Percentiles rank a stretch among this genome's conserved stretches.
Conservation (phyloP, 2,797 vertebrate genomes). For the Sebastiscus tertius region DNA sequence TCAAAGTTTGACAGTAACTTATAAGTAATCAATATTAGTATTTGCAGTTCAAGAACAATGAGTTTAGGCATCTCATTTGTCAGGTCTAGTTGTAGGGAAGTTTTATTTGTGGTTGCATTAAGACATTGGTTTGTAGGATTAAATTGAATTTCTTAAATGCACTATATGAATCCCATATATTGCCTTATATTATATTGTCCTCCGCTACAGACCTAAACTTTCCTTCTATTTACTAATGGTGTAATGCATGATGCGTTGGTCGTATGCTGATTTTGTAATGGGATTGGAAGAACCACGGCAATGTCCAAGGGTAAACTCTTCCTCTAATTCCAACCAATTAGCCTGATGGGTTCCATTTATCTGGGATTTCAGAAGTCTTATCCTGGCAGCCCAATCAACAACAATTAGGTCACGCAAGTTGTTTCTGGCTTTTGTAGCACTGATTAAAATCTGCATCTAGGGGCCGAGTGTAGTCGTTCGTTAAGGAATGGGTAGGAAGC, state of each 20-base stretch:
- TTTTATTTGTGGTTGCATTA: not conserved
- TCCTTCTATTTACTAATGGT: conserved; percentile 31
- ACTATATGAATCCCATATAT: not conserved
- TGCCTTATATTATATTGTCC: not conserved
- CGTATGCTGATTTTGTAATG: conserved; percentile 26
- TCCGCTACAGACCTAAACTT: not conserved
- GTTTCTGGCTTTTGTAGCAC: conserved; percentile 2
- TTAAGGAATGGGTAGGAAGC: not conserved
- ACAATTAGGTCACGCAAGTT: conserved; percentile 17
- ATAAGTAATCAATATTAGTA: not conserved
- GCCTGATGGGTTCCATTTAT: conserved; percentile 33
- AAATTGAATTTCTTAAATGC: conserved; percentile 9
- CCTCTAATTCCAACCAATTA: conserved; percentile 32
- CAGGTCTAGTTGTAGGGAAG: not conserved
- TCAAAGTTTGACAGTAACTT: not conserved
- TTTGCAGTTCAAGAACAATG: not conserved
- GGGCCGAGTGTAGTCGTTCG: not conserved
- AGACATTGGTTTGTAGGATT: conserved; percentile 3
- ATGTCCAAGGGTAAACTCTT: conserved; percentile 7
- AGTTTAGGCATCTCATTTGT: not conserved
- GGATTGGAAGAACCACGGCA: not conserved
- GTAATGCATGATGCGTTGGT: conserved; percentile 29
- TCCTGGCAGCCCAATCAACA: conserved; percentile 2
- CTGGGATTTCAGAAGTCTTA: conserved; percentile 2
- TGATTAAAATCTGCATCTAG: not conserved